These are phyloP conservation scores for Drosophila dives DNA, from an alignment of 2,888 invertebrate species.

Conservation along the genomic window DNA sequence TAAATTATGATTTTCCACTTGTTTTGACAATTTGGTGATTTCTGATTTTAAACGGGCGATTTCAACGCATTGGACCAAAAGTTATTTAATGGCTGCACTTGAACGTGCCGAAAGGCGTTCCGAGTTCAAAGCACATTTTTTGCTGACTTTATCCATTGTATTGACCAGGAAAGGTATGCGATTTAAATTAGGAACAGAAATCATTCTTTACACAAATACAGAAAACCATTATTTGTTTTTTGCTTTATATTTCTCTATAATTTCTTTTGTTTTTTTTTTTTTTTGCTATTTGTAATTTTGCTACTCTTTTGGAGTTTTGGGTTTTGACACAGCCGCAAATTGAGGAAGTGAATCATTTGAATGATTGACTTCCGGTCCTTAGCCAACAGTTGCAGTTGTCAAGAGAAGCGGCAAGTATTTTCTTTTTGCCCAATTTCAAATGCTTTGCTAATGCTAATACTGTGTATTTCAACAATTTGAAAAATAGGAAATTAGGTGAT, in stretches of 20 bases:
- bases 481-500: constrained; percentile 21
- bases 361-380: constrained; percentile 72
- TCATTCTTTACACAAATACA: constrained; percentile 15
- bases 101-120: constrained; percentile 64
- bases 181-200: not conserved
- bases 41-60: constrained; percentile 54
- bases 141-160: constrained; percentile 37
- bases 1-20: constrained; percentile 77
- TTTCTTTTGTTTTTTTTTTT: constrained; percentile 5
- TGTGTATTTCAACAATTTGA: not conserved
- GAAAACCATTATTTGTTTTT: constrained; percentile 1
- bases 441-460: constrained; percentile 27
- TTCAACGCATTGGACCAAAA: constrained; percentile 64
- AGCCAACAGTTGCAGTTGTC: constrained; percentile 14
- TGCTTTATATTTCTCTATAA: constrained; percentile 9
- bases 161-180: constrained; percentile 14
- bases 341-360: constrained; percentile 75
- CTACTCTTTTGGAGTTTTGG: constrained; percentile 32
- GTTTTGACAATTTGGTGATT: constrained; percentile 75
- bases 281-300: constrained; percentile 29
- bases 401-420: constrained; percentile 24
- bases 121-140: constrained; percentile 33
- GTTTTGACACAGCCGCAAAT: constrained; percentile 50
- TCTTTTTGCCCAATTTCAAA: constrained; percentile 29
- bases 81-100: constrained; percentile 77